Base-by-base conservation (phyloP, 2,113 vertebrate genomes). In the Thalassarche chlororhynchos region DNA sequence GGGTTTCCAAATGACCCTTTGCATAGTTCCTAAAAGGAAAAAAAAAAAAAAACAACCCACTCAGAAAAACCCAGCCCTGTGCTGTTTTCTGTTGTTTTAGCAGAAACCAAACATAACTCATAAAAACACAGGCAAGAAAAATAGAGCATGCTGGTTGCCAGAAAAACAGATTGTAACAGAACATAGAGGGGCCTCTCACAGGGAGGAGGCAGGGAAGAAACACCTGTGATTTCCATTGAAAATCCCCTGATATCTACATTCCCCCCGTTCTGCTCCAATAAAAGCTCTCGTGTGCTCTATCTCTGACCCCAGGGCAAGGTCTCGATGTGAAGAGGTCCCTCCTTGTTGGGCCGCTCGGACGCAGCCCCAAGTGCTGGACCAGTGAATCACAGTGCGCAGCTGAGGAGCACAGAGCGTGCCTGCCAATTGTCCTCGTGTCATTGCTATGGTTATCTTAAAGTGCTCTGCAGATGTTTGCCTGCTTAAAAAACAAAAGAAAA, bases 171-270 rank as follows among this genome's bases (percentile, higher is more conserved):
- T 95, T 8, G 34, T 95, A 96, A 81, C 84, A 96, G 92, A 86
- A 94, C 93, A 95, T n/a, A 93, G 90, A 96, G 96, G 97, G 97
- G 97, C 97, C 97, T 97, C 97, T 97, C 79, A 46, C 86, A 96
- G 97, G 97, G 94, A 97, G 96, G 94, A 98, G 96, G 97, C 98
- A 98, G 95, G 94, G 95, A 93, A 92, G 96, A 94, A 97, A 94
- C 98, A 98, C 98, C 98, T 99, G 98, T 89, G 98, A 98, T 98
- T 98, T 97, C 97, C 98, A 98, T 98, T 98, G 95, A 84, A 95
- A 87, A 95, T 96, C 97, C 96, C 94, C 94, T 87, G 96, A 95
- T 94, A 95, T 65, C 92, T 81, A 36, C 96, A 93, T 90, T 92
- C 95, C 83, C 57, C 42, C 34, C 2, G 4, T 93, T 96, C 93